Percentiles rank a stretch among this genome's conserved stretches.
Evolutionary conservation across 1,140 invertebrate genomes (phyloP).

Genomic region (Pteromalus puparum): DNA sequence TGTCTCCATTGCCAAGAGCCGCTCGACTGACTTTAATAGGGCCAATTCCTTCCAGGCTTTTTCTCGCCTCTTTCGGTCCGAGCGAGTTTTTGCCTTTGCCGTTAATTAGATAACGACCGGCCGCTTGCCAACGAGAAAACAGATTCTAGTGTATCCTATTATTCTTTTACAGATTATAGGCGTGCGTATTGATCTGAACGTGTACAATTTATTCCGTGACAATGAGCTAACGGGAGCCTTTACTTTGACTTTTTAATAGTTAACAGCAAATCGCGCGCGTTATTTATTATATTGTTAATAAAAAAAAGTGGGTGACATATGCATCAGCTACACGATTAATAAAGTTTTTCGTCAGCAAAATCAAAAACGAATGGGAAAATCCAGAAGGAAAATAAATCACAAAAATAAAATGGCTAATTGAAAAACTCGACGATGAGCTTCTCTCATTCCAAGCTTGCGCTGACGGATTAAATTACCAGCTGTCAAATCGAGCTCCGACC

Average conservation of each 20-base stretch:
- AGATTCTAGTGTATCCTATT: neutral
- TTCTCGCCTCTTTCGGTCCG: neutral
- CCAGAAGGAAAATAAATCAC: neutral
- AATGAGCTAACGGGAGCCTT: neutral
- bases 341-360: too few relatives aligned
- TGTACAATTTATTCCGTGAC: neutral
- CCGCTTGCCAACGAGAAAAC: neutral
- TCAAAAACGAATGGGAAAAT: neutral
- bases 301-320: too few relatives aligned
- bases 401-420: constrained; percentile 24
- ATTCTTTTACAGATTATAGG: too few relatives aligned
- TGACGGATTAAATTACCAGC: constrained; percentile 32
- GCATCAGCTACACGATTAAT: too few relatives aligned
- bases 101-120: neutral
- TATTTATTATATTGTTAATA: too few relatives aligned
- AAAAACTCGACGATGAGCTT: constrained; percentile 31
- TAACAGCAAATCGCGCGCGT: too few relatives aligned
- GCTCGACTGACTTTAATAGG: constrained; percentile 8
- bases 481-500: constrained; percentile 2
- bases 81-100: neutral
- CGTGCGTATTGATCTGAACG: neutral
- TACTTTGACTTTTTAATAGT: neutral
- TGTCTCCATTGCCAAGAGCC: constrained; percentile 10
- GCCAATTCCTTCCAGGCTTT: neutral
- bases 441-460: neutral